A percentile compares a stretch with the other conserved stretches of the same genome.
These are phyloP conservation scores for Oncorhynchus gorbuscha DNA, from an alignment of 2,113 vertebrate genomes.

Conservation along the genomic window DNA sequence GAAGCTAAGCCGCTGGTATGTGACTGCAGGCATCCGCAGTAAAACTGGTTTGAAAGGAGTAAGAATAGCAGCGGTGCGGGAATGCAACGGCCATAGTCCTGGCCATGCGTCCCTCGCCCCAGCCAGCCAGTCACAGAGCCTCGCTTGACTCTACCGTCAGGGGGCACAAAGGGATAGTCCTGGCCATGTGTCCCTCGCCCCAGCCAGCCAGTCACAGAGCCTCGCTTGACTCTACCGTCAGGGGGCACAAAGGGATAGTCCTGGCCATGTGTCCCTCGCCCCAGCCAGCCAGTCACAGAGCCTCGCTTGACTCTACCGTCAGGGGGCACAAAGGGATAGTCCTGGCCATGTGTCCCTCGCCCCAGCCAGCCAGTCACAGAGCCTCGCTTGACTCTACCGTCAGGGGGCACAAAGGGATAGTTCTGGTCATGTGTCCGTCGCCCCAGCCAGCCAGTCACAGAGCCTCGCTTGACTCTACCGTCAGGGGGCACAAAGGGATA, in stretches of 20 bases:
- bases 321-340: constrained; percentile 8
- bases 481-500: no score
- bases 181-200: constrained; percentile 46
- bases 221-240: constrained; percentile 7
- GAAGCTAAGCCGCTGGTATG: constrained; percentile 59
- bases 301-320: constrained; percentile 13
- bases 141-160: no score
- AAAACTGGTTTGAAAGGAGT: constrained; percentile 54
- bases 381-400: constrained; percentile 18
- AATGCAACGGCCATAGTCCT: constrained; percentile 41
- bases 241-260: constrained; percentile 9
- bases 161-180: constrained; percentile 6
- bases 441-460: no score
- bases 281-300: not conserved
- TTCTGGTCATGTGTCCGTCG: constrained; percentile 48
- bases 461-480: constrained; percentile 23
- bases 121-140: no score
- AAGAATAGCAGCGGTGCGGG: constrained; percentile 33
- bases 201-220: constrained; percentile 6
- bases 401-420: not conserved
- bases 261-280: constrained; percentile 46
- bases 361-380: not conserved
- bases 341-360: constrained; percentile 46
- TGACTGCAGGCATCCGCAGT: constrained; percentile 18
- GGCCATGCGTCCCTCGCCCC: not conserved